phyloP scores from a whole-genome alignment of 2,888 invertebrate species.

The Apamea crenata region DNA sequence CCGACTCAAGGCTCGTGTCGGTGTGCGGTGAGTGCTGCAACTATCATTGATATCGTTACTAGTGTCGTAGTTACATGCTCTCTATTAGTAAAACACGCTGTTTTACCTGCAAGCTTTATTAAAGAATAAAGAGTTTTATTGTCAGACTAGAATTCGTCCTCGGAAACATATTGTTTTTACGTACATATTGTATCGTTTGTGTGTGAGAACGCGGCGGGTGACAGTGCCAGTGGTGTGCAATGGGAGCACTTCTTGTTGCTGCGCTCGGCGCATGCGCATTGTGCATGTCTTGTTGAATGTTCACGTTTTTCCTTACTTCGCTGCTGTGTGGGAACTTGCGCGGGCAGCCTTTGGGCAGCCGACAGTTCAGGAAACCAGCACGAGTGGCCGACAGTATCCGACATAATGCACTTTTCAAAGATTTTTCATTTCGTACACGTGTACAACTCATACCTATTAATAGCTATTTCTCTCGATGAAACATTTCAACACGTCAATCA shows the following conservation, averaged over 20 bases:
- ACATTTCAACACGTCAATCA: constrained; percentile 1
- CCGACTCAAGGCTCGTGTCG: background rate
- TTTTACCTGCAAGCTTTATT: background rate
- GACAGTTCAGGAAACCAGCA: background rate
- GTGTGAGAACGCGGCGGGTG: constrained; percentile 1
- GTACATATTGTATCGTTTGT: background rate
- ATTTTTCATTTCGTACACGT: constrained; percentile 16
- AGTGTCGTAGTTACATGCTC: background rate
- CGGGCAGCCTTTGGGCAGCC: background rate
- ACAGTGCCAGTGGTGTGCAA: constrained; percentile 5
- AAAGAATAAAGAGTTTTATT: background rate
- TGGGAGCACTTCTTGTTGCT: constrained; percentile 47
- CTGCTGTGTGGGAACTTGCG: constrained; percentile 33
- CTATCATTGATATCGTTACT: background rate
- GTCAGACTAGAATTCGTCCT: background rate
- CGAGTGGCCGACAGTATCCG: background rate
- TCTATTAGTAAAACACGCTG: background rate
- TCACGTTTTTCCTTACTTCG: constrained; percentile 48
- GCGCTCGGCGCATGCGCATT: constrained; percentile 16
- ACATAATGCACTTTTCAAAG: background rate
- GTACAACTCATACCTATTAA: background rate
- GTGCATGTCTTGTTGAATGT: constrained; percentile 15
- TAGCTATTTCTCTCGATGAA: constrained; percentile 9
- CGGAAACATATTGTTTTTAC: constrained; percentile 9
- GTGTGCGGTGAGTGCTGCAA: background rate